A percentile compares a stretch with the other conserved stretches of the same genome.
Evolutionary conservation across 1,140 invertebrate genomes (phyloP).

Genomic region (Hycleus phaleratus): DNA sequence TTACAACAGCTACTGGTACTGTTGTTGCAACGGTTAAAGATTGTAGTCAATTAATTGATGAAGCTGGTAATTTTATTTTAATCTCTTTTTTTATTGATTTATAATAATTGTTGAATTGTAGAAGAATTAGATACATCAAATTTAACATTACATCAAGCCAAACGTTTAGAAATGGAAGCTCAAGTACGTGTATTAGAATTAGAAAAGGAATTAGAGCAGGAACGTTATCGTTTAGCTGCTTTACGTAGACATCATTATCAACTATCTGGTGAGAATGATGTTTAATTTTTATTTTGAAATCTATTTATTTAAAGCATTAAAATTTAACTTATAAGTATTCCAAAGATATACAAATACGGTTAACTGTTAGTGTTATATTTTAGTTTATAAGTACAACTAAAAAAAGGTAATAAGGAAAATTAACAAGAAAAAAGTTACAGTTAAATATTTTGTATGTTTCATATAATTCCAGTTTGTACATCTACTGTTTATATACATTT

Average conservation of each 20-base stretch:
- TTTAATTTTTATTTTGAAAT: background rate
- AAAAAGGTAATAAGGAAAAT: no score
- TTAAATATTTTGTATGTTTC: no score
- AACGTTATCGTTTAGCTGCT: slow-evolving; percentile 73
- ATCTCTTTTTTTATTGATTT: background rate
- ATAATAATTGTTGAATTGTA: slow-evolving; percentile 39
- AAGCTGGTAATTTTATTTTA: slow-evolving; percentile 39
- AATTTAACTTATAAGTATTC: background rate
- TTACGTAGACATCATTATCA: slow-evolving; percentile 90
- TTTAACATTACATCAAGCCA: slow-evolving; percentile 87
- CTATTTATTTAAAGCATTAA: background rate
- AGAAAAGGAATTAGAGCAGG: slow-evolving; percentile 81
- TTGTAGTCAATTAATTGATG: slow-evolving; percentile 78
- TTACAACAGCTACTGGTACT: slow-evolving; percentile 81
- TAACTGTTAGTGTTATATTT: background rate
- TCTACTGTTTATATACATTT: no score
- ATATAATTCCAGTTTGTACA: no score
- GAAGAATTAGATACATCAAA: slow-evolving; percentile 85
- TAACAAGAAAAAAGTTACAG: no score
- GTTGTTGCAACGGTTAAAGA: slow-evolving; percentile 90
- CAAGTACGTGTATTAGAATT: slow-evolving; percentile 88
- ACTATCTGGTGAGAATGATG: slow-evolving; percentile 55
- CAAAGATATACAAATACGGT: background rate
- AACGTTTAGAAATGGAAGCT: slow-evolving; percentile 92
- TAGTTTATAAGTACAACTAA: no score